A percentile compares a stretch with the other conserved stretches of the same genome.
Conservation (phyloP, 2,113 vertebrate genomes). For the Pygoscelis adeliae region DNA sequence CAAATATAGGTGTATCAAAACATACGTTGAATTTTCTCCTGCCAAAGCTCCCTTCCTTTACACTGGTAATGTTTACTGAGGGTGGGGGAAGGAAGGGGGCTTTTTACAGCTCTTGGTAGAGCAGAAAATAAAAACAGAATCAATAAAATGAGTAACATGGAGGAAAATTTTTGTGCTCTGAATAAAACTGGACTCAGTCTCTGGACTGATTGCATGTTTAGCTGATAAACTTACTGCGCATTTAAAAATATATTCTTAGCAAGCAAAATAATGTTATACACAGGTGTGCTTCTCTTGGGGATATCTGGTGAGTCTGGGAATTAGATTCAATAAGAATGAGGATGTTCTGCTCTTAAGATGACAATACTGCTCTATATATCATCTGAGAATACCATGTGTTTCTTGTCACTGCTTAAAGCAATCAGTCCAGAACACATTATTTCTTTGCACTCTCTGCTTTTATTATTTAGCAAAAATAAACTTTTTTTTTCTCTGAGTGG, state of each 20-base stretch:
- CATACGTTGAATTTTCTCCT: background rate
- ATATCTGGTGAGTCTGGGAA: background rate
- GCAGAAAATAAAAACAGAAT: background rate
- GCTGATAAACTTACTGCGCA: background rate
- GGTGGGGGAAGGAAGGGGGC: background rate
- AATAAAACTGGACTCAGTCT: background rate
- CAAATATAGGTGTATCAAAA: background rate
- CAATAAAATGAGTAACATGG: background rate
- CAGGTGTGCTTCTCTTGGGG: background rate
- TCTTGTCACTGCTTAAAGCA: background rate
- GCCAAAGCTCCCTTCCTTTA: background rate
- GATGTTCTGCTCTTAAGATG: background rate
- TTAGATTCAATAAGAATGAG: background rate
- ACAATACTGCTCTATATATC: background rate
- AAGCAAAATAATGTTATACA: background rate
- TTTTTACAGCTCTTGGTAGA: background rate
- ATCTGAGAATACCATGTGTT: background rate
- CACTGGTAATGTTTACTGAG: background rate
- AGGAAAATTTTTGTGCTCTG: background rate
- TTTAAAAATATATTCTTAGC: background rate
- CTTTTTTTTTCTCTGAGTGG: background rate
- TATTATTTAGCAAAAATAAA: background rate
- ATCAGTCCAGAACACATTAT: background rate
- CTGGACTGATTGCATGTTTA: background rate
- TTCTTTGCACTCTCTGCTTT: background rate